Conservation (phyloP, 1,140 invertebrate genomes). For the Cephus cinctus region DNA sequence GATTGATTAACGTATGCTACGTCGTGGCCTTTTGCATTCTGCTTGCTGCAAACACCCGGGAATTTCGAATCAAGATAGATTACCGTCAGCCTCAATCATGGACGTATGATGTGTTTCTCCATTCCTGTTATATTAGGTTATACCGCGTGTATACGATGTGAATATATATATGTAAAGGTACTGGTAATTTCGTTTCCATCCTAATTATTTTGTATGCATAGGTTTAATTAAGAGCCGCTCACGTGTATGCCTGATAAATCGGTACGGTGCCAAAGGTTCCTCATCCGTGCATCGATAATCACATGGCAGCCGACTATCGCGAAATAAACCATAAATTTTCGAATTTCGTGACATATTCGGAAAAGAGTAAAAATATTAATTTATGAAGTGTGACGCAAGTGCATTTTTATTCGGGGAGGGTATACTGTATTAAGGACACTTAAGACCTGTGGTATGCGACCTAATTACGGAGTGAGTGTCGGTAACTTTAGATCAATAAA, state of each 20-base stretch:
- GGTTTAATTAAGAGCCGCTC: slow-evolving; percentile 22
- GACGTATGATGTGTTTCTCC: slow-evolving; percentile 7
- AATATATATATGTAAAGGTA: too few relatives aligned
- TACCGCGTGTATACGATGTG: background rate
- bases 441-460: too few relatives aligned
- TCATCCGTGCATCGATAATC: slow-evolving; percentile 34
- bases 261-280: slow-evolving; percentile 33
- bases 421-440: too few relatives aligned
- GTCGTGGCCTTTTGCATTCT: too few relatives aligned
- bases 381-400: too few relatives aligned
- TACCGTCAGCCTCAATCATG: slow-evolving; percentile 5
- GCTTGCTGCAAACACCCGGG: slow-evolving; percentile 9
- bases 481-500: slow-evolving; percentile 56
- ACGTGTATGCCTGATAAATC: slow-evolving; percentile 34
- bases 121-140: background rate
- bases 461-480: slow-evolving; percentile 42
- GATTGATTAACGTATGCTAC: too few relatives aligned
- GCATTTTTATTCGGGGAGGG: too few relatives aligned
- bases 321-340: too few relatives aligned
- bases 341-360: too few relatives aligned
- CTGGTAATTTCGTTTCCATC: too few relatives aligned
- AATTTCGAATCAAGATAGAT: slow-evolving; percentile 17
- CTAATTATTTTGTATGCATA: slow-evolving; percentile 29
- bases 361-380: background rate
- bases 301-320: slow-evolving; percentile 27